phyloP scores from a whole-genome alignment of 2,113 vertebrate species.

The Cepphus grylle region DNA sequence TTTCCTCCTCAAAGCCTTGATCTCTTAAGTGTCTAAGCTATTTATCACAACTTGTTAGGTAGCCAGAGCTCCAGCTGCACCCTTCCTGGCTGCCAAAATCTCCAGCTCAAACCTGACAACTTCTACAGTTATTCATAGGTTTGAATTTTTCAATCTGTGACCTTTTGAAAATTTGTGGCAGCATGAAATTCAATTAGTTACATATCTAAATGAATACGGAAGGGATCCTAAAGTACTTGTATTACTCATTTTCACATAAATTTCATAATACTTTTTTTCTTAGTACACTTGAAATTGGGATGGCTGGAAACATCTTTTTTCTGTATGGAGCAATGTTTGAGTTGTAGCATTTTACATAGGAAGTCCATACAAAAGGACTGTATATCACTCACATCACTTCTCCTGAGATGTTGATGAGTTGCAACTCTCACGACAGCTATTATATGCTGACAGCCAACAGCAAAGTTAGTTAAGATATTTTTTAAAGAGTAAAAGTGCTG shows the following conservation, averaged over 20 bases:
- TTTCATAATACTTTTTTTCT: background rate
- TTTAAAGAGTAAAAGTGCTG: background rate
- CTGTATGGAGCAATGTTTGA: background rate
- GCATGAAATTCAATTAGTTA: conserved; percentile 16
- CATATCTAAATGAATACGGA: background rate
- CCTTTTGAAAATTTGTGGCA: background rate
- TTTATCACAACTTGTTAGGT: background rate
- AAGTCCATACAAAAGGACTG: background rate
- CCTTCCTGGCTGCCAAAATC: background rate
- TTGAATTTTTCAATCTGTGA: conserved; percentile 5
- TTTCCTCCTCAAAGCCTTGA: background rate
- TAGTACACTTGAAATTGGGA: background rate
- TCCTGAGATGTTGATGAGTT: background rate
- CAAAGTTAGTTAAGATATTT: background rate
- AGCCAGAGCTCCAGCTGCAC: background rate
- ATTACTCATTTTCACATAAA: background rate
- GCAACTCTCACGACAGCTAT: background rate
- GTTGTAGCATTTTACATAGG: background rate
- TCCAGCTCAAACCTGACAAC: background rate
- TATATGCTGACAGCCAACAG: background rate
- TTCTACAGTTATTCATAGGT: background rate
- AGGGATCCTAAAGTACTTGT: background rate
- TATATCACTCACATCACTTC: background rate
- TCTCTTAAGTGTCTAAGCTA: background rate
- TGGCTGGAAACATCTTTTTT: background rate